Evolutionary conservation across 1,140 invertebrate species (phyloP), one percentile per base, ranked within the genome.

Genomic region (Protaetia brevitarsis): DNA sequence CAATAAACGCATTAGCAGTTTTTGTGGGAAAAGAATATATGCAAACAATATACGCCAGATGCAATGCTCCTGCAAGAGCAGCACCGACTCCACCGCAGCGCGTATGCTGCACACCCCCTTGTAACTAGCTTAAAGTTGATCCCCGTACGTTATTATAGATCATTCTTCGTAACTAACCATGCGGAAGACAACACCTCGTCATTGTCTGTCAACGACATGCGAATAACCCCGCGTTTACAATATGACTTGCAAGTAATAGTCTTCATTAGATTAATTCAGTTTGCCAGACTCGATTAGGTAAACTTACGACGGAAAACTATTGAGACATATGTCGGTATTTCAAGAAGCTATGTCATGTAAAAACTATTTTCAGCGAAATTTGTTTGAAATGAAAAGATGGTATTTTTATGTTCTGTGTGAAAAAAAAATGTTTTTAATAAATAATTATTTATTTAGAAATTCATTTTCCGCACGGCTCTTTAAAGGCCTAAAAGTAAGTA

Each of bases 161-260:
- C 69, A 76, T 76, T 76, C 73, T 76, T 76, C 66, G 68, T 37
- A 71, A 30, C 67, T 70, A 75, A 73, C 71, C 75, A 74, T 73
- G 70, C 70, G 75, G 70, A 75, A 76, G 74, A 74, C 72, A 74
- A 76, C 72, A 74, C 71, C 75, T 75, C 73, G 72, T 76, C 73
- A 72, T 71, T 72, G 61, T 63, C 63, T 61, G 65, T 66, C 65
- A 34, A 34, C 60, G 36, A 58, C 65, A 63, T 27, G 16, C 65
- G 59, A 23, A 65, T 34, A 64, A 66, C 65, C 65, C 65, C 56
- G 59, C 28, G 19, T 65, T 65, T 58, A 59, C 29, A 59, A 29
- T 59, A 59, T 59, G 57, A 59, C 57, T 59, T 59, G 57, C 57
- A 59, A 59, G 57, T 59, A 59, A 59, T 59, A 59, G 57, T 19